phyloP scores from a whole-genome alignment of 2,888 invertebrate species.

The Drosophila quinaria region DNA sequence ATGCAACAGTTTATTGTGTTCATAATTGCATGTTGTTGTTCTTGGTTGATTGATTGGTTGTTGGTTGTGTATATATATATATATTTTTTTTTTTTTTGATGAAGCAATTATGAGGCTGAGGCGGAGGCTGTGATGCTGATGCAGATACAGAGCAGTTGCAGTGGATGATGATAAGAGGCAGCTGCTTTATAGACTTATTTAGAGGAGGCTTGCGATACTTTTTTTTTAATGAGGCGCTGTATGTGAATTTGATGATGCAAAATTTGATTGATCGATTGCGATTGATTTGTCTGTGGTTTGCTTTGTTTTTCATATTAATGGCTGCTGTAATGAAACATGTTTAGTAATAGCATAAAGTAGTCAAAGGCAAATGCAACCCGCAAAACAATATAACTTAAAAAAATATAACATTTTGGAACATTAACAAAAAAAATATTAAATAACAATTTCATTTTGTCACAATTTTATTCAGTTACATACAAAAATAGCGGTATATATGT shows the following conservation, averaged over 20 bases:
- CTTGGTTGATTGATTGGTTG: slow-evolving; percentile 38
- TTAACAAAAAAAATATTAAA: slow-evolving; percentile 32
- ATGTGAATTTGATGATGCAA: slow-evolving; percentile 53
- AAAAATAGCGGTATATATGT: slow-evolving; percentile 68
- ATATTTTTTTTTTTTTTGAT: slow-evolving; percentile 35
- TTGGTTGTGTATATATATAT: slow-evolving; percentile 25
- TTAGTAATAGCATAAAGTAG: slow-evolving; percentile 58
- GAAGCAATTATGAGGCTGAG: slow-evolving; percentile 43
- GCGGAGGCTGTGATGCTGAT: slow-evolving; percentile 43
- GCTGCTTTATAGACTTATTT: slow-evolving; percentile 25
- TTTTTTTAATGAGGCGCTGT: slow-evolving; percentile 65
- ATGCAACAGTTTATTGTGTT: slow-evolving; percentile 61
- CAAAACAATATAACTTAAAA: slow-evolving; percentile 33
- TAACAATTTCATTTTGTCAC: slow-evolving; percentile 67
- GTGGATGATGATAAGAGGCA: slow-evolving; percentile 47
- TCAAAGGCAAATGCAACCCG: slow-evolving; percentile 42
- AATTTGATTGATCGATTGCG: slow-evolving; percentile 42
- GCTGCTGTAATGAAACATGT: slow-evolving; percentile 72
- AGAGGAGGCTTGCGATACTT: slow-evolving; percentile 51
- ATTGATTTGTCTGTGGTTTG: slow-evolving; percentile 10
- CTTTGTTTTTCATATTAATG: slow-evolving; percentile 28
- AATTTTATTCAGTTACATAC: slow-evolving; percentile 79
- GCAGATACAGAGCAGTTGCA: slow-evolving; percentile 47
- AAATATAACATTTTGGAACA: slow-evolving; percentile 2
- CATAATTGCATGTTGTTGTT: slow-evolving; percentile 53